Evolutionary conservation across 2,888 invertebrate species (phyloP), one percentile per base, ranked within the genome.

Genomic region (Epistrophe eligans): DNA sequence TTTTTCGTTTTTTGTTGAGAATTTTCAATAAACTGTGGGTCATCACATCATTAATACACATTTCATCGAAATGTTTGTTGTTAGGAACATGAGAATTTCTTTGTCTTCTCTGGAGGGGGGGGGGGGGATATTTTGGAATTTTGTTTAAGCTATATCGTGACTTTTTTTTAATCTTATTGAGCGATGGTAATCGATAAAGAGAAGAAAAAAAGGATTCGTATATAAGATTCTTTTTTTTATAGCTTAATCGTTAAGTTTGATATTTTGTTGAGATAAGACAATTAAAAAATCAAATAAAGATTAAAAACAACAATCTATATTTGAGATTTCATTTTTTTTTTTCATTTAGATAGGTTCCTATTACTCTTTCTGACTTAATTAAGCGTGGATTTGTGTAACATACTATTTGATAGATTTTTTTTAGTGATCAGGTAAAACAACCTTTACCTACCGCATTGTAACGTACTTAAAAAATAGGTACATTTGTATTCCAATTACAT

Each of bases 21-120:
- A 60, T 71, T 77, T 80, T 84, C 72, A 81, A 85, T 67, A 81
- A 85, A 82, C 77, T 87, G 85, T 87, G 85, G 85, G 71, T 79
- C 85, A 82, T 87, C 85, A 82, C 82, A 70, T 87, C 82, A 82
- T 87, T 82, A 79, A 73, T 77, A 77, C 48, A 73, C 73, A 77
- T 77, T 81, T 84, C 64, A 43, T 81, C 76, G 76, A 64, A n/a
- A 28, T 15, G 28, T n/a, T 32, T 45, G 40, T 32, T 45, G 40
- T 64, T 35, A n/a, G 48, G 43, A 32, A 70, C 11, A 35, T 35
- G 19, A 57, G 80, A 64, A 80, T 80, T 66, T 57, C 71, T 81
- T 77, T 81, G 72, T 77, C 60, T 81, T n/a, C n/a, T n/a, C n/a
- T n/a, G n/a, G n/a, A n/a, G n/a, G n/a, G 67, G 5, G 40, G 11